Conservation (phyloP, 2,888 invertebrate species). For the Cetonia aurata region DNA sequence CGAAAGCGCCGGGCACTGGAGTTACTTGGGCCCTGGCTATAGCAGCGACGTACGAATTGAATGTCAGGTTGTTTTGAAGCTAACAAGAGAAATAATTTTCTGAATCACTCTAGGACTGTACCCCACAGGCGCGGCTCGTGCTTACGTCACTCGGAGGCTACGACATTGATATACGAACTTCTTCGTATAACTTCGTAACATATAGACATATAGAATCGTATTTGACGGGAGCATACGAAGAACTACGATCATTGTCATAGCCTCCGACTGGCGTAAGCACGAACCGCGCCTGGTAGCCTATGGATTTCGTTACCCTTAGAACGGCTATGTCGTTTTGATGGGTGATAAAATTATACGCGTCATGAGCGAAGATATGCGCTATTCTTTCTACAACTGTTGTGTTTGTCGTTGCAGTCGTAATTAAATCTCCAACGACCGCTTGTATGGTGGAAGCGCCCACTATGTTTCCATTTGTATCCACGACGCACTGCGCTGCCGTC, state of each 20-base stretch:
- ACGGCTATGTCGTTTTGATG: constrained; percentile 41
- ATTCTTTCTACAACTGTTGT: constrained; percentile 25
- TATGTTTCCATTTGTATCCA: constrained; percentile 14
- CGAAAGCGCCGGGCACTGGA: constrained; percentile 25
- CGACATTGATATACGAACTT: no score
- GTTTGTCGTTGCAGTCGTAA: not conserved
- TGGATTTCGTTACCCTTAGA: constrained; percentile 33
- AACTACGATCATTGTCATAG: no score
- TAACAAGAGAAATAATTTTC: not conserved
- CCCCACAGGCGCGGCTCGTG: no score
- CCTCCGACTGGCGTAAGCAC: no score
- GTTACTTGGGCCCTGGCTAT: constrained; percentile 8
- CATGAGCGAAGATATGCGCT: constrained; percentile 37
- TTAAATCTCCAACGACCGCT: constrained; percentile 43
- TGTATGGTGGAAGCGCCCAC: constrained; percentile 8
- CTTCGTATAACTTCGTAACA: no score
- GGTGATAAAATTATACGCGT: constrained; percentile 13
- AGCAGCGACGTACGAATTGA: constrained; percentile 9
- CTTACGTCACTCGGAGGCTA: no score
- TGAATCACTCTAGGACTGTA: no score
- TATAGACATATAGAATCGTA: no score
- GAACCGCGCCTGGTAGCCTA: no score
- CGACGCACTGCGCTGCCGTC: constrained; percentile 45
- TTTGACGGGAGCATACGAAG: no score
- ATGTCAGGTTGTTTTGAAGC: constrained; percentile 6